Conservation (phyloP, 2,113 vertebrate genomes). For the Notarius lentiginosus region DNA sequence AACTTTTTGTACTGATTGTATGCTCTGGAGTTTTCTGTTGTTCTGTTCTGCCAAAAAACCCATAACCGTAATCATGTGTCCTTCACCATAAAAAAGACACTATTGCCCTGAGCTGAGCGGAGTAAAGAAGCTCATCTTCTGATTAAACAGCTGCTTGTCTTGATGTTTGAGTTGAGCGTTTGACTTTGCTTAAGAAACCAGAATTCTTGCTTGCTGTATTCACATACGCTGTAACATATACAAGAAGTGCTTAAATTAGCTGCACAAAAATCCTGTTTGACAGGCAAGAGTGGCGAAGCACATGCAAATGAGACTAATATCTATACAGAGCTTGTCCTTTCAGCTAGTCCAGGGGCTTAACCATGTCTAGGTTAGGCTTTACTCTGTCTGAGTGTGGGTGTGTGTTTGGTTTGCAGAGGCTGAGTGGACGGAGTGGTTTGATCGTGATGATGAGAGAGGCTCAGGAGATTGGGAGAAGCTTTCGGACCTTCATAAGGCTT, state of each 20-base stretch:
- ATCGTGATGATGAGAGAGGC: slow-evolving; percentile 78
- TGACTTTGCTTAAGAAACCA: background rate
- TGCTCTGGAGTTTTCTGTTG: background rate
- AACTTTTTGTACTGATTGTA: background rate
- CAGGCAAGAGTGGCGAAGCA: slow-evolving; percentile 45
- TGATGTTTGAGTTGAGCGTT: slow-evolving; percentile 29
- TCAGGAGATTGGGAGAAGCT: slow-evolving; percentile 90
- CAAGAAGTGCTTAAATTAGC: slow-evolving; percentile 52
- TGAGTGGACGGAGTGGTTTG: slow-evolving; percentile 95
- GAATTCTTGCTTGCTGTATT: slow-evolving; percentile 7
- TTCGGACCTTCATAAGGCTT: slow-evolving; percentile 77
- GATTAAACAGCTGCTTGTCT: slow-evolving; percentile 24
- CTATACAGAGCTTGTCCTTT: slow-evolving; percentile 36
- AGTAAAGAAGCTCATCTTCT: slow-evolving; percentile 16
- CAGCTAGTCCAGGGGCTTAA: slow-evolving; percentile 3
- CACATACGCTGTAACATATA: background rate
- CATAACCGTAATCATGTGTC: slow-evolving; percentile 23
- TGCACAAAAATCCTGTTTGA: slow-evolving; percentile 50
- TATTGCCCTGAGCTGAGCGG: slow-evolving; percentile 13
- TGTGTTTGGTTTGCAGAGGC: slow-evolving; percentile 74
- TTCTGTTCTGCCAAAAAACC: background rate
- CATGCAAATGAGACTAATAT: slow-evolving; percentile 50
- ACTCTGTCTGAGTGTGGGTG: slow-evolving; percentile 16
- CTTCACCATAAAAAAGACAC: slow-evolving; percentile 1
- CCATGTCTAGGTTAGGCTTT: slow-evolving; percentile 14